phyloP scores from a whole-genome alignment of 1,140 invertebrate genomes.

The Frieseomelitta varia region DNA sequence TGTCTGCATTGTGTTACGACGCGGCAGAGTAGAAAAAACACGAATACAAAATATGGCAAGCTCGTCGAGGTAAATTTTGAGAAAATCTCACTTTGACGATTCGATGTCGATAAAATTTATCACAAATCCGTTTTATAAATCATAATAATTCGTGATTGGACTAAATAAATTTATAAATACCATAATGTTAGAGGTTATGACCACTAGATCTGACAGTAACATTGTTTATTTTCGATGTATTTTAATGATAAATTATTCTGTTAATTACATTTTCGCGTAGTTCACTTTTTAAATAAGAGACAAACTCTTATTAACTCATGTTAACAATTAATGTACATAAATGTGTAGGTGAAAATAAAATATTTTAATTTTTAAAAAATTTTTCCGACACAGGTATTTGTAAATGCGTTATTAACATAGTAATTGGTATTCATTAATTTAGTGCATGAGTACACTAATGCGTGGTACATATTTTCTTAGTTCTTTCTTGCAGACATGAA shows the following conservation, averaged over 20 bases:
- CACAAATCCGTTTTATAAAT: not conserved
- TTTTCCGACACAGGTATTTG: not conserved
- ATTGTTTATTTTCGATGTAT: conserved; percentile 21
- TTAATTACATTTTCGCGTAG: not conserved
- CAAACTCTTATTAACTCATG: not conserved
- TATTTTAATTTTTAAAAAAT: not conserved
- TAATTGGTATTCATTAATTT: not conserved
- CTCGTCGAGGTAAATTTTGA: conserved; percentile 70
- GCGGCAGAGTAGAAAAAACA: conserved; percentile 32
- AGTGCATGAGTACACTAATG: conserved; percentile 28
- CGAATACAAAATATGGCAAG: conserved; percentile 69
- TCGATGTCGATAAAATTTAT: not conserved
- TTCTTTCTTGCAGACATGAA: conserved; percentile 84
- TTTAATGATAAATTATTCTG: not conserved
- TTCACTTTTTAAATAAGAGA: not conserved
- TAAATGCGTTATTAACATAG: not conserved
- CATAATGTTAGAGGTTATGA: conserved; percentile 6
- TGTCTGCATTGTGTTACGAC: conserved; percentile 41
- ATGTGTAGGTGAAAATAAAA: not conserved
- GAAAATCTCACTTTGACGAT: not conserved
- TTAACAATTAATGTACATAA: not conserved
- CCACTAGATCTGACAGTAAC: conserved; percentile 43
- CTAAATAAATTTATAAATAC: not conserved
- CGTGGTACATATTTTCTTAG: conserved; percentile 46
- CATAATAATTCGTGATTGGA: not conserved